A percentile compares a stretch with the other conserved stretches of the same genome.
phyloP scores from a whole-genome alignment of 2,888 invertebrate genomes.

The Drosophila gaucha region DNA sequence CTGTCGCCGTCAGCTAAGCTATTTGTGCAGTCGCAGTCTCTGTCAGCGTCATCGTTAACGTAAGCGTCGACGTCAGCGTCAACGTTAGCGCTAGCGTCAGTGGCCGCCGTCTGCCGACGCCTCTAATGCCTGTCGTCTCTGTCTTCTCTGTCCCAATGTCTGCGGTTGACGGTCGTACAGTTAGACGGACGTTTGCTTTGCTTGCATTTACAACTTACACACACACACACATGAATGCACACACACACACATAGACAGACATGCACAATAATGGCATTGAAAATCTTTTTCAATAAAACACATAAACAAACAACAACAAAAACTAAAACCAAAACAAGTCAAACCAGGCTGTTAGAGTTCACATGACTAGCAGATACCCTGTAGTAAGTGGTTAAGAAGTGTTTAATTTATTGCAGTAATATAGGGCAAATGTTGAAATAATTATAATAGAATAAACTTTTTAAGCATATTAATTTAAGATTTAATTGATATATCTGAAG shows the following conservation, averaged over 20 bases:
- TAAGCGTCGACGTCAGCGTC: conserved; percentile 22
- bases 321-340: conserved; percentile 68
- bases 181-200: conserved; percentile 78
- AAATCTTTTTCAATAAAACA: conserved; percentile 80
- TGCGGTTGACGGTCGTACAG: conserved; percentile 78
- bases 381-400: neutral
- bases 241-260: conserved; percentile 41
- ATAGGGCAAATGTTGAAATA: neutral
- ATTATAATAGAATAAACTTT: too few relatives aligned
- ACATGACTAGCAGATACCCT: conserved; percentile 33
- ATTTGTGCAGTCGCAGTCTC: conserved; percentile 36
- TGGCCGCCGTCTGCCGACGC: conserved; percentile 54
- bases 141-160: conserved; percentile 68
- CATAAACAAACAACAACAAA: conserved; percentile 77
- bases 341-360: conserved; percentile 23
- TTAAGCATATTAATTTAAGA: too few relatives aligned
- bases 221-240: conserved; percentile 43
- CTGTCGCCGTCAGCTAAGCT: conserved; percentile 38
- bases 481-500: too few relatives aligned
- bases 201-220: conserved; percentile 73
- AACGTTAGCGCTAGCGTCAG: conserved; percentile 30
- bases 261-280: conserved; percentile 75
- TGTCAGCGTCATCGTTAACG: conserved; percentile 20
- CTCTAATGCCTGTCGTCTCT: conserved; percentile 63
- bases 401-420: too few relatives aligned